Evolutionary conservation across 2,888 invertebrate species (phyloP), one percentile per base, ranked within the genome.

Genomic region (Pristionchus fissidentatus): DNA sequence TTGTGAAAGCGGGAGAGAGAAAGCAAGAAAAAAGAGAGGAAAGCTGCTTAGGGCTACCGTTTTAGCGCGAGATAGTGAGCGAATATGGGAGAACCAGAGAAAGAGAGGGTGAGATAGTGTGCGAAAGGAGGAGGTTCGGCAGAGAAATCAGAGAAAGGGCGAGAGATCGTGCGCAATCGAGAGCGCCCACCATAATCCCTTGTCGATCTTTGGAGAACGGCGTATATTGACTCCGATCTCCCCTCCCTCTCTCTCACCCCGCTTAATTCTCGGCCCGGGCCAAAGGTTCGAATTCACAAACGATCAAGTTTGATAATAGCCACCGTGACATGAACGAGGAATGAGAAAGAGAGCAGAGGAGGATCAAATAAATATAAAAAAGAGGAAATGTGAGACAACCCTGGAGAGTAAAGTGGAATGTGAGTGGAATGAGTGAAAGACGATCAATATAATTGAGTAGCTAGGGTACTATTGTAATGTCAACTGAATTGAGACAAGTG

Each of bases 91-190:
- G 49, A 22, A 41, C 35, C 38, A 43, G n/a, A 15, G 70, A 1
- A 43, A 38, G 32, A 66, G 35, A 66, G 38, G 5, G 35, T 0
- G 10, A 13, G 10, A 66, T 38, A 38, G 22, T 10, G 49, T 15
- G 49, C 13, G 49, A 49, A 41, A 32, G 38, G 43, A 22, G 41
- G 70, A 70, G 70, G 26, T 38, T 10, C 41, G 4, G 49, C 10
- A 43, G 73, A 73, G 43, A 32, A 75, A 13, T 7, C 29, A 75
- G 75, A 49, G 75, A 35, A 35, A 29, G 46, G 49, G 75, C 46
- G 49, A 75, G 75, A 75, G 43, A 75, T n/a, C 43, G 26, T 29
- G 75, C 26, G 19, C 43, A 49, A 75, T 43, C 46, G 75, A 75
- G 75, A 75, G 75, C 29, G 43, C 10, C 38, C 32, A n/a, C 29